A percentile compares a stretch with the other conserved stretches of the same genome.
These are phyloP conservation scores for Eueides isabella DNA, from an alignment of 1,140 invertebrate species.

Conservation along the genomic window DNA sequence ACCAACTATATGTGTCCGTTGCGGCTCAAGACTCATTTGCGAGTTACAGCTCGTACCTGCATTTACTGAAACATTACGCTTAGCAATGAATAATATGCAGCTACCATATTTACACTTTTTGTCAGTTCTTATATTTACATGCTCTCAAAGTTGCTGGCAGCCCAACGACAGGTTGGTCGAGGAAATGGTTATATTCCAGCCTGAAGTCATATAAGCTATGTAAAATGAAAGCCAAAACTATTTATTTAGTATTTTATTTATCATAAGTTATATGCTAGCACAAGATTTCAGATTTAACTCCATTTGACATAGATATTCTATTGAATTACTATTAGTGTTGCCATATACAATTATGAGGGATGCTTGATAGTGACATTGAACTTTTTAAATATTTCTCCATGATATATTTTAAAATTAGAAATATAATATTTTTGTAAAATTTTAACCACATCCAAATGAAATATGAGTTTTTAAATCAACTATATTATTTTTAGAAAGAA, in stretches of 20 bases:
- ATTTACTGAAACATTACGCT: slow-evolving; percentile 86
- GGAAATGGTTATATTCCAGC: slow-evolving; percentile 90
- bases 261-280: background rate
- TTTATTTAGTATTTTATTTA: background rate
- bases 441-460: slow-evolving; percentile 3
- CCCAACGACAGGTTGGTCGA: slow-evolving; percentile 85
- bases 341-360: background rate
- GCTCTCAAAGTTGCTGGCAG: slow-evolving; percentile 92
- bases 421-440: slow-evolving; percentile 6
- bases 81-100: slow-evolving; percentile 79
- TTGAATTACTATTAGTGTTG: background rate
- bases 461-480: background rate
- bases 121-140: slow-evolving; percentile 91
- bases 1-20: slow-evolving; percentile 85
- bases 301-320: slow-evolving; percentile 2
- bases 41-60: slow-evolving; percentile 92
- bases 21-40: slow-evolving; percentile 87
- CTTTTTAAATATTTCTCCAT: background rate
- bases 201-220: slow-evolving; percentile 81
- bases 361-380: background rate
- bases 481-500: background rate
- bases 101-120: slow-evolving; percentile 88
- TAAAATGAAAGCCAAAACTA: background rate
- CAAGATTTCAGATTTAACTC: background rate
- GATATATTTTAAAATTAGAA: background rate